Conservation (phyloP, 2,797 vertebrate species). For the Chelidonichthys spinosus region DNA sequence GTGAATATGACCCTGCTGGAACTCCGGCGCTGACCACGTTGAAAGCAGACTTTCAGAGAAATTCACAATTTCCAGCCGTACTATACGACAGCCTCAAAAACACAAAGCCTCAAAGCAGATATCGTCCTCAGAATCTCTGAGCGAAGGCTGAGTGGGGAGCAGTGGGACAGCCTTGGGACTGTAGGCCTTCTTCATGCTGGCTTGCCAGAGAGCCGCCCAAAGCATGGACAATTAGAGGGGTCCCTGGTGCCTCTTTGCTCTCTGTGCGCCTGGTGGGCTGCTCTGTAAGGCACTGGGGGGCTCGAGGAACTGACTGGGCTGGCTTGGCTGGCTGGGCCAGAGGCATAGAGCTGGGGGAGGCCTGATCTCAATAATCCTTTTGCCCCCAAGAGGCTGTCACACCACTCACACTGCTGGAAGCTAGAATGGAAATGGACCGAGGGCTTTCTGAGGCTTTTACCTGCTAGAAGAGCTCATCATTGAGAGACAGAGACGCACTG, state of each 20-base stretch:
- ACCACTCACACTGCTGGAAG: conserved; percentile 81
- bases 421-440: conserved; percentile 80
- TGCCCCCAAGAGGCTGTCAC: conserved; percentile 82
- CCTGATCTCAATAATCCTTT: conserved; percentile 84
- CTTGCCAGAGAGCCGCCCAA: conserved; percentile 84
- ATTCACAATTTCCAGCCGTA: conserved; percentile 68
- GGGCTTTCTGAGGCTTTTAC: conserved; percentile 79
- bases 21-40: conserved; percentile 60
- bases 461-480: conserved; percentile 78
- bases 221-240: conserved; percentile 87
- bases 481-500: conserved; percentile 68
- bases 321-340: conserved; percentile 81
- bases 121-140: conserved; percentile 75
- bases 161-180: conserved; percentile 78
- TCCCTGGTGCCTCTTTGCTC: conserved; percentile 89
- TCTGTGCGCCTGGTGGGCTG: conserved; percentile 85
- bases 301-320: conserved; percentile 73
- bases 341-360: conserved; percentile 83
- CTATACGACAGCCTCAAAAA: conserved; percentile 62
- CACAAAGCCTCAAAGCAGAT: conserved; percentile 79
- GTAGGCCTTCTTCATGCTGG: conserved; percentile 82
- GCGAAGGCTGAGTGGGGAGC: conserved; percentile 73
- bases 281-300: conserved; percentile 77
- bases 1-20: conserved; percentile 62
- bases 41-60: conserved; percentile 71